Percentiles rank a stretch among this genome's conserved stretches.
Evolutionary conservation across 1,140 invertebrate species (phyloP).

Genomic region (Phenacoccus solenopsis): DNA sequence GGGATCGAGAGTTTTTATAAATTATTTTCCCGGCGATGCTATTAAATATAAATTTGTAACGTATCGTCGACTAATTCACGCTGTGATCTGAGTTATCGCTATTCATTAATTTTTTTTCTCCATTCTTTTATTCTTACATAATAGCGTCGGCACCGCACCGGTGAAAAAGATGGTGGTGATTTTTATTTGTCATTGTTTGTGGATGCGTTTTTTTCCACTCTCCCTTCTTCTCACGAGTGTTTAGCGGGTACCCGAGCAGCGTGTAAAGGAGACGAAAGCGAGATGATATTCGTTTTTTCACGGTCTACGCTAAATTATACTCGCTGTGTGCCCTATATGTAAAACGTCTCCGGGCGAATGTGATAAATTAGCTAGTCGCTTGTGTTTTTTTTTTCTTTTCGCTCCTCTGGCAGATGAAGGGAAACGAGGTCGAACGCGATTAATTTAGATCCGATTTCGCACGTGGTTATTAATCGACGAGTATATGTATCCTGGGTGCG

Average conservation of each 20-base stretch:
- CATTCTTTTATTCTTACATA: background rate
- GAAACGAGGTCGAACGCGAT: background rate
- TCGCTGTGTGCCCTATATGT: no score
- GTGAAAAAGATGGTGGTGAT: background rate
- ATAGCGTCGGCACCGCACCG: background rate
- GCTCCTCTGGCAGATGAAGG: background rate
- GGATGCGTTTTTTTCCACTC: no score
- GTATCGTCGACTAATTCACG: conserved; percentile 1
- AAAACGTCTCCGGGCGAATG: no score
- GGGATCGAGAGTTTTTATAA: background rate
- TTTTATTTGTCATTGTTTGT: background rate
- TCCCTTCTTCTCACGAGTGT: no score
- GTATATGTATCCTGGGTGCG: no score
- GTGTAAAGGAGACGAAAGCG: no score
- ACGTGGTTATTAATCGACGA: no score
- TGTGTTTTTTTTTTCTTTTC: no score
- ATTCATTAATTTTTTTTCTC: conserved; percentile 14
- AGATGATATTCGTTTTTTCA: no score
- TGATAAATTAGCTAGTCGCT: no score
- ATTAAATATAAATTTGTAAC: conserved; percentile 8
- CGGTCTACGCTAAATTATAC: background rate
- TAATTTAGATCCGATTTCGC: background rate
- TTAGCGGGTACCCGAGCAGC: background rate
- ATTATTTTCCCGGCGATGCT: background rate
- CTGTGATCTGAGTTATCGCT: conserved; percentile 8